These are phyloP conservation scores for Palythoa grandis DNA, from an alignment of 92 coral and sea anemone genomes.

Conservation along the genomic window DNA sequence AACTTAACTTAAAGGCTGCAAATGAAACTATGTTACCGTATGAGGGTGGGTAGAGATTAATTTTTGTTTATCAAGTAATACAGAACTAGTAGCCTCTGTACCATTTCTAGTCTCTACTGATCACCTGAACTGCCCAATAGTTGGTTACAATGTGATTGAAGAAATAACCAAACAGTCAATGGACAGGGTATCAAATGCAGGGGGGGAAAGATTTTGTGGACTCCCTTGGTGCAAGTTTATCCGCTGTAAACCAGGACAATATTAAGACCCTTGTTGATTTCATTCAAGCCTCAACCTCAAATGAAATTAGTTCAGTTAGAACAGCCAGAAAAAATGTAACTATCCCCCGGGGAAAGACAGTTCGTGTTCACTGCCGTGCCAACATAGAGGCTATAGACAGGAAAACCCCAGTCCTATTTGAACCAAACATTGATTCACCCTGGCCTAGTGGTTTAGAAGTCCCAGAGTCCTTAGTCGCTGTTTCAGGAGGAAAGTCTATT, in stretches of 20 bases:
- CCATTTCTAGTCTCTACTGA: constrained; percentile 64
- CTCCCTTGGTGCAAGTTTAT: constrained; percentile 50
- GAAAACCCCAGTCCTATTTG: constrained; percentile 47
- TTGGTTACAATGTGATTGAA: constrained; percentile 71
- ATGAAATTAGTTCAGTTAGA: not conserved
- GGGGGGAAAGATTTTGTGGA: constrained; percentile 38
- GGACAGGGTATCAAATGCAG: not conserved
- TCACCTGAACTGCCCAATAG: constrained; percentile 55
- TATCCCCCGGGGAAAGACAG: not conserved
- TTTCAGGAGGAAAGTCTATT: constrained; percentile 53
- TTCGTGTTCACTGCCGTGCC: constrained; percentile 55
- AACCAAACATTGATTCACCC: constrained; percentile 56
- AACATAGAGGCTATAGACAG: constrained; percentile 50
- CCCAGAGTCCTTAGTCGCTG: constrained; percentile 10
- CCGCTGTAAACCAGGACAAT: constrained; percentile 2
- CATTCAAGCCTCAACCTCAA: not conserved
- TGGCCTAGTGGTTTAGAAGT: constrained; percentile 59
- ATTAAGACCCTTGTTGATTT: not conserved
- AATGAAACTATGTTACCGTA: constrained; percentile 53
- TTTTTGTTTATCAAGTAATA: constrained; percentile 44
- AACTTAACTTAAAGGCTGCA: constrained; percentile 48
- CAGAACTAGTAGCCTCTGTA: constrained; percentile 43
- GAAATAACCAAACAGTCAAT: constrained; percentile 52
- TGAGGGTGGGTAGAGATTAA: constrained; percentile 62
- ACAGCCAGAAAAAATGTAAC: constrained; percentile 39